These are phyloP conservation scores for Drosophila ambigua DNA, from an alignment of 1,140 invertebrate species.

Conservation along the genomic window DNA sequence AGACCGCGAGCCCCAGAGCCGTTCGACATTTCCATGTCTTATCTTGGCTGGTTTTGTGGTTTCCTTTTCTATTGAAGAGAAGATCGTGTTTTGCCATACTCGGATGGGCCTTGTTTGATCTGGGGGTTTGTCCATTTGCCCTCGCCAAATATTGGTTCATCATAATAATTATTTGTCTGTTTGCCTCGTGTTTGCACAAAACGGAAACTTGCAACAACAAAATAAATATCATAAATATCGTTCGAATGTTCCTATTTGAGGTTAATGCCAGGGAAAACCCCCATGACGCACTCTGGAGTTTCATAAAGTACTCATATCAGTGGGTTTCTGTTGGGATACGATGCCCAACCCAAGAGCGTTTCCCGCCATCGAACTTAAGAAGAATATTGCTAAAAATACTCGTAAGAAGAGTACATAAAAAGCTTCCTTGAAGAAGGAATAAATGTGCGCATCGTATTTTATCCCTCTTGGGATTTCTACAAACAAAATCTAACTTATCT, in stretches of 20 bases:
- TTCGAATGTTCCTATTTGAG: slow-evolving; percentile 28
- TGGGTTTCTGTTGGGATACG: background rate
- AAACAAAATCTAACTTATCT: too few relatives aligned
- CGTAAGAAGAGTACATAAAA: too few relatives aligned
- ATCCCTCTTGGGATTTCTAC: too few relatives aligned
- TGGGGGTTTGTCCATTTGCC: slow-evolving; percentile 65
- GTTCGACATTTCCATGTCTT: slow-evolving; percentile 31
- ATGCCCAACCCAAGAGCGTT: too few relatives aligned
- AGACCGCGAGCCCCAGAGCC: background rate
- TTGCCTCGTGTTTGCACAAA: slow-evolving; percentile 49
- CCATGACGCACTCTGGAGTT: slow-evolving; percentile 11
- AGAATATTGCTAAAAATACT: too few relatives aligned
- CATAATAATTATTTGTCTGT: slow-evolving; percentile 46
- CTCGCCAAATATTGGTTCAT: slow-evolving; percentile 40
- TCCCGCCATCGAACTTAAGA: too few relatives aligned
- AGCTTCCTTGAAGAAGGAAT: too few relatives aligned
- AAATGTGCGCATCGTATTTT: too few relatives aligned
- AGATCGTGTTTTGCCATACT: slow-evolving; percentile 19
- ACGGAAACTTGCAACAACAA: slow-evolving; percentile 41
- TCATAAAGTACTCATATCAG: slow-evolving; percentile 1
- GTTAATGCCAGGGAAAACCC: slow-evolving; percentile 34
- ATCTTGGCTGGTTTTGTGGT: slow-evolving; percentile 53
- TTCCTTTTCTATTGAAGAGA: slow-evolving; percentile 62
- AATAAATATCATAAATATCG: slow-evolving; percentile 18
- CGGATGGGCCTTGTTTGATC: slow-evolving; percentile 46